Base-by-base conservation (phyloP, 2,888 invertebrate species). In the Caenorhabditis japonica region DNA sequence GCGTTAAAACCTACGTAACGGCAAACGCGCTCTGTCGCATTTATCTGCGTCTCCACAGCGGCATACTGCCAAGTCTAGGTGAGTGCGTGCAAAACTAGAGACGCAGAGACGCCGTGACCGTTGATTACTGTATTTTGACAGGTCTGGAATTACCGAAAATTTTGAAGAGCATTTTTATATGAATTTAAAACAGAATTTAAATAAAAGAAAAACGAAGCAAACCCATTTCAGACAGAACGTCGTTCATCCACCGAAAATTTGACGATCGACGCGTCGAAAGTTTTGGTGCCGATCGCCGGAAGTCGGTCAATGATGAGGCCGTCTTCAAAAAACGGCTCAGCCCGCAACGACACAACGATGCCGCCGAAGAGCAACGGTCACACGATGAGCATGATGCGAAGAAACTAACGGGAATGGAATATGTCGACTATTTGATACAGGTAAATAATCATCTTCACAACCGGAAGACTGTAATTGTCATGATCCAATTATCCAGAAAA, bases 321-420 rank as follows among this genome's bases (percentile, higher is more conserved):
- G 7, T 34, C 34, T 43, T 84, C 85, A 86, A 86, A 86, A 86
- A 86, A 86, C 85, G 83, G 75, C 58, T 74, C 74, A 71, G 86
- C 86, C 86, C 85, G 85, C 85, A 85, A 81, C 84, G 84, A 80
- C 75, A 73, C 19, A 5, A 21, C 34, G 47, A 53, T 41, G 23
- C 53, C 55, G 53, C 69, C 62, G 72, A 77, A 68, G 72, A 72
- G 47, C 38, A 49, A 41, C 23, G 34, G 41, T 8, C 13, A 38
- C 15, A 52, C 59, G 46, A 59, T 59, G 56, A 55, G 61, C 38
- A 43, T 49, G 30, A 71, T 43, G 17, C 56, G 52, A 19, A 43
- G 52, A n/a, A n/a, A n/a, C 13, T 59, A 19, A 38, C 4, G n/a
- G 49, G 52, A 23, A n/a, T 44, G 19, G 51, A 60, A 39, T 55